phyloP scores from a whole-genome alignment of 2,797 vertebrate species.

The Cyprinodon diabolis region DNA sequence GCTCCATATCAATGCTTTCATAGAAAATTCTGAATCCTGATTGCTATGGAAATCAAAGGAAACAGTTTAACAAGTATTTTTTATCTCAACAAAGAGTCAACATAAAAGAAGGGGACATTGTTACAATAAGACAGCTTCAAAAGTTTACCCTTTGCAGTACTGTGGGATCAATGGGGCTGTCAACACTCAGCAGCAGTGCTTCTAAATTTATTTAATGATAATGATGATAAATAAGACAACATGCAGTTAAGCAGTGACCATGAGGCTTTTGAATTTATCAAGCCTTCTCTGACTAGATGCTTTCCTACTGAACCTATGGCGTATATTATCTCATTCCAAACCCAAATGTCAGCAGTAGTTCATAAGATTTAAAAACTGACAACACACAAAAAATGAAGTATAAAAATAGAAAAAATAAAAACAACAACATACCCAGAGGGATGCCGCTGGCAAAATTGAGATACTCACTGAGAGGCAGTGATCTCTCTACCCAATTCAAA shows the following conservation, averaged over 20 bases:
- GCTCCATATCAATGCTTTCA: not conserved
- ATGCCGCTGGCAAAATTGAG: slow-evolving; percentile 18
- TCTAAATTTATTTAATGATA: slow-evolving; percentile 26
- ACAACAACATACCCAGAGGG: slow-evolving; percentile 33
- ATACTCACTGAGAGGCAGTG: slow-evolving; percentile 16
- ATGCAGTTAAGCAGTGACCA: slow-evolving; percentile 21
- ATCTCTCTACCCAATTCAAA: slow-evolving; percentile 23
- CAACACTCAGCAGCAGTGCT: slow-evolving; percentile 21
- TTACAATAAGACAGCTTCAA: slow-evolving; percentile 7
- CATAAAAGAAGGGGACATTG: slow-evolving; percentile 3
- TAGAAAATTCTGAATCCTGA: not conserved
- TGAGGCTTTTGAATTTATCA: slow-evolving; percentile 34
- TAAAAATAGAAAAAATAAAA: slow-evolving; percentile 2
- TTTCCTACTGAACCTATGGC: not conserved
- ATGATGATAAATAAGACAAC: slow-evolving; percentile 23
- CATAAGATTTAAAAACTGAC: slow-evolving; percentile 7
- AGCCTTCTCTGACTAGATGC: slow-evolving; percentile 10
- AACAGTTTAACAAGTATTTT: not conserved
- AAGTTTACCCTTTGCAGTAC: not conserved
- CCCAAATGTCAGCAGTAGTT: not conserved
- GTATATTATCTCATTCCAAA: not conserved
- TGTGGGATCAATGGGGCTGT: slow-evolving; percentile 22
- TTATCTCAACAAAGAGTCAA: slow-evolving; percentile 13
- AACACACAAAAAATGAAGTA: slow-evolving; percentile 1
- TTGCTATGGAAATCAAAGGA: not conserved